phyloP scores from a whole-genome alignment of 2,888 invertebrate species.

The Aelia acuminata region DNA sequence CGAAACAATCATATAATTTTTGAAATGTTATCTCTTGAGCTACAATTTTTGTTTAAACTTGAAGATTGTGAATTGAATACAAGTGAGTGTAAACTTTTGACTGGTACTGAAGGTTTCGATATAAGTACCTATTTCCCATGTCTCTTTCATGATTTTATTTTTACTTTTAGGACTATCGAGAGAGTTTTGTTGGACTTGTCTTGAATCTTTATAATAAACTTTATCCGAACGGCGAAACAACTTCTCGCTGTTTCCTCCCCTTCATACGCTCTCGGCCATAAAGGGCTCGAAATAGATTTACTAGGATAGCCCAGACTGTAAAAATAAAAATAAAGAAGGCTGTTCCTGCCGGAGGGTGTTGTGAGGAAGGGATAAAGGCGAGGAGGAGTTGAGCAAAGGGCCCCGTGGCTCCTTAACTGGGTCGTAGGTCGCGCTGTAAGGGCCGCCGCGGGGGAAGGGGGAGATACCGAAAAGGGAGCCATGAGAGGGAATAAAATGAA shows the following conservation, averaged over 20 bases:
- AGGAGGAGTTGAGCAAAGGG: not conserved
- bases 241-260: not conserved
- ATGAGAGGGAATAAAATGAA: not conserved
- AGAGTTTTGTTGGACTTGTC: too few relatives aligned
- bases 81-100: too few relatives aligned
- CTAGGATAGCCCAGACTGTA: not conserved
- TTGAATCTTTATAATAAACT: too few relatives aligned
- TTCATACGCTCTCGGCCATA: not conserved
- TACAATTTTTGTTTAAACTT: too few relatives aligned
- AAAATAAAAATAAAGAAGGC: not conserved
- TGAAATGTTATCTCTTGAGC: too few relatives aligned
- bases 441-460: not conserved
- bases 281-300: not conserved
- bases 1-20: too few relatives aligned
- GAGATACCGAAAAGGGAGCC: not conserved
- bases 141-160: too few relatives aligned
- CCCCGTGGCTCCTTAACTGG: slow-evolving; percentile 2
- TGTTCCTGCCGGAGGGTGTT: not conserved
- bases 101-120: too few relatives aligned
- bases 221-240: not conserved
- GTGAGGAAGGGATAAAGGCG: not conserved
- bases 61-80: too few relatives aligned
- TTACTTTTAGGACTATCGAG: too few relatives aligned
- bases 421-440: slow-evolving; percentile 13
- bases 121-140: too few relatives aligned